Base-by-base conservation (phyloP, 2,113 vertebrate genomes). In the Siphamia tubifer region DNA sequence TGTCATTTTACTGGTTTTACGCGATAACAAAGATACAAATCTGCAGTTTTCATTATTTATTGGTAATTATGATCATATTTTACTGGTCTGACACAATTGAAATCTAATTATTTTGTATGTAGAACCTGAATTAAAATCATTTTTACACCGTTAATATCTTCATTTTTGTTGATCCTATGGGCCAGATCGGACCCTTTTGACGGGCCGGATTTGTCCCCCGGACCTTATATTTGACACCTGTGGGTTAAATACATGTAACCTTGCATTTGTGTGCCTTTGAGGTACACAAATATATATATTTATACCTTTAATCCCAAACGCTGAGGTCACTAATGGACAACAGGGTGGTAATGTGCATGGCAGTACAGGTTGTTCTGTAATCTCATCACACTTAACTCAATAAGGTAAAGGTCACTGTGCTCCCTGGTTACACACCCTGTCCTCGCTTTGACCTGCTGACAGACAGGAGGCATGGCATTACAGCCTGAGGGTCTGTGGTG, bases 251-350 rank as follows among this genome's bases (percentile, higher is more conserved):
- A 42, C 49, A 70, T 69, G 51, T 69, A 68, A 69, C 55, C 43
- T 68, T 77, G 45, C 42, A 48, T 74, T 43, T 67, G 38, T 71
- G 43, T 48, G 31, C 74, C 38, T 62, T 36, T 82, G 68, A 19
- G 38, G 39, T n/a, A n/a, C 38, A 12, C 3, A 10, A 30, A 68
- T 77, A 64, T 55, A 67, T 6, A 13, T 45, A 63, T 57, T 74
- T 82, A 64, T 78, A 71, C 74, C 77, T 81, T 67, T 43, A 76
- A 68, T 63, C 30, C 17, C 66, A 76, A 67, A 44, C 74, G 83
- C n/a, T n/a, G 84, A 84, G 77, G 89, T 87, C 82, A 79, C 76
- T 87, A 86, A 89, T 85, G 78, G 86, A 84, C 65, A 84, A 84
- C 78, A 75, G 74, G 76, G 81, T 82, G 85, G 86, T 87, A 90